Evolutionary conservation across 2,888 invertebrate genomes (phyloP).

Genomic region (Oscheius sp.): DNA sequence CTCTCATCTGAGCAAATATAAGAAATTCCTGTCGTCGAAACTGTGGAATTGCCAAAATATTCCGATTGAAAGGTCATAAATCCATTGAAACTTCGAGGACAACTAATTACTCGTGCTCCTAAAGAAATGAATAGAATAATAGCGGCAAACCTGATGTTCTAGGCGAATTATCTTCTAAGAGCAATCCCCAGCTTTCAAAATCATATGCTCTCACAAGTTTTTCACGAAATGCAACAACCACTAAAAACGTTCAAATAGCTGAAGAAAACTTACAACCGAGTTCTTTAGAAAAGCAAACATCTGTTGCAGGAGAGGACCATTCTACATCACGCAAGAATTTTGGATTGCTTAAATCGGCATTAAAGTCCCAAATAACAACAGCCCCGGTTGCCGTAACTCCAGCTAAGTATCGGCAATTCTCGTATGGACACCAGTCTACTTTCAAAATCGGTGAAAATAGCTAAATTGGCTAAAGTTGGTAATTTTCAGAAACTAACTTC

Average conservation of each 20-base stretch:
- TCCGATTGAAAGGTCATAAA: constrained; percentile 44
- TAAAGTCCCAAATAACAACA: constrained; percentile 36
- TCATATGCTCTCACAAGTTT: constrained; percentile 35
- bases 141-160: constrained; percentile 36
- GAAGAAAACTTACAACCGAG: constrained; percentile 26
- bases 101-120: constrained; percentile 32
- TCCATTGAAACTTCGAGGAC: constrained; percentile 31
- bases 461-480: constrained; percentile 10
- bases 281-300: constrained; percentile 33
- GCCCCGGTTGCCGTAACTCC: constrained; percentile 35
- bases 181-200: constrained; percentile 28
- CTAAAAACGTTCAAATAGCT: constrained; percentile 19
- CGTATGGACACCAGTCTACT: constrained; percentile 34
- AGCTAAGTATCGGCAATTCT: constrained; percentile 31
- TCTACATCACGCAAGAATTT: constrained; percentile 1
- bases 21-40: constrained; percentile 27
- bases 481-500: background rate
- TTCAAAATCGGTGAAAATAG: constrained; percentile 24
- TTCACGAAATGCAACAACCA: constrained; percentile 43
- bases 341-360: constrained; percentile 25
- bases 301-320: constrained; percentile 42
- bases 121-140: background rate
- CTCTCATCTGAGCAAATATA: constrained; percentile 33
- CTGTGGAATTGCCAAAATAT: constrained; percentile 16
- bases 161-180: constrained; percentile 35